These are phyloP conservation scores for Globodera rostochiensis DNA, from an alignment of 1,140 invertebrate genomes.

Conservation along the genomic window DNA sequence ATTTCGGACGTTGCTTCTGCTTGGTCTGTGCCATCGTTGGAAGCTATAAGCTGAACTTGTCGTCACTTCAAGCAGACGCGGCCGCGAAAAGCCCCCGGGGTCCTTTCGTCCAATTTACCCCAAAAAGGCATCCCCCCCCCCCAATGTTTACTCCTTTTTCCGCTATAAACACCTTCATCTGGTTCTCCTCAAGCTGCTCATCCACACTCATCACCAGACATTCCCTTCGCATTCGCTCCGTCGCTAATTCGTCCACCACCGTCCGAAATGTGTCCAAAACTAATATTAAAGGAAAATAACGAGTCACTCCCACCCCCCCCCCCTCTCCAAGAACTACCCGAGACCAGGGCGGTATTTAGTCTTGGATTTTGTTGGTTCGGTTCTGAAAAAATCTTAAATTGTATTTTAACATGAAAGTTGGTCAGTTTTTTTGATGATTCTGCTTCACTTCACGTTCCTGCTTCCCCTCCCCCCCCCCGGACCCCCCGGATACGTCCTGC, in stretches of 20 bases:
- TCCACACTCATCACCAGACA: constrained; percentile 16
- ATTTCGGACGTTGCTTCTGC: constrained; percentile 9
- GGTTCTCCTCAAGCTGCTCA: constrained; percentile 8
- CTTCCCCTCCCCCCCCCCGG: too few species aligned
- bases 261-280: constrained; percentile 12
- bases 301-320: too few species aligned
- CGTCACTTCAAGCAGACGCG: neutral
- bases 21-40: neutral
- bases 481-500: too few species aligned
- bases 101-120: too few species aligned
- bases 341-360: too few species aligned
- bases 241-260: constrained; percentile 3
- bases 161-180: neutral
- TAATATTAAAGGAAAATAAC: neutral
- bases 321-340: too few species aligned
- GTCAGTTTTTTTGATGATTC: too few species aligned
- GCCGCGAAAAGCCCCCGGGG: too few species aligned
- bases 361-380: too few species aligned
- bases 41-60: neutral
- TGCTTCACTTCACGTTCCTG: too few species aligned
- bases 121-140: neutral
- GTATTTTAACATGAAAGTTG: too few species aligned
- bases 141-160: neutral
- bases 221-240: constrained; percentile 20
- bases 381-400: too few species aligned